These are phyloP conservation scores for Capreolus pygargus DNA, from an alignment of 2,113 vertebrate species.

Conservation along the genomic window DNA sequence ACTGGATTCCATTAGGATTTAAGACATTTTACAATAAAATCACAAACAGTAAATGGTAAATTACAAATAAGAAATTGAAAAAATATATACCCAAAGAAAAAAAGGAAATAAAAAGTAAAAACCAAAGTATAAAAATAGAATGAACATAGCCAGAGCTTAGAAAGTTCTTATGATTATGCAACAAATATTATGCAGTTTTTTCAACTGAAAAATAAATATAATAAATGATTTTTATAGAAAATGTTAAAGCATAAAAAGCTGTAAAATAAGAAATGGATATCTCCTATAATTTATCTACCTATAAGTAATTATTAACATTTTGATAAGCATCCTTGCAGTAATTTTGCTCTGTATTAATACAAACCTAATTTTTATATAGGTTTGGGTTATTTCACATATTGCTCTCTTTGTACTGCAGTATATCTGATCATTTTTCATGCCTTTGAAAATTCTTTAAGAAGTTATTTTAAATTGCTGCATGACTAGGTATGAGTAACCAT, in stretches of 20 bases:
- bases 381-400: neutral
- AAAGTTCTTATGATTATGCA: neutral
- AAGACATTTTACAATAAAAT: neutral
- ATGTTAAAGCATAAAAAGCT: neutral
- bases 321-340: neutral
- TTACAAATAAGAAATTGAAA: neutral
- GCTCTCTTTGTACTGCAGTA: neutral
- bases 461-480: neutral
- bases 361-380: neutral
- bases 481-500: neutral
- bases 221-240: neutral
- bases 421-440: neutral
- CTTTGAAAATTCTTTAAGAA: neutral
- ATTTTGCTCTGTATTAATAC: neutral
- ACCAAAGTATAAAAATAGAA: neutral
- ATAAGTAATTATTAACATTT: neutral
- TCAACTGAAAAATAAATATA: neutral
- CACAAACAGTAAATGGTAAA: neutral
- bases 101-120: neutral
- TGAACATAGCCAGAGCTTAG: neutral
- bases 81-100: neutral
- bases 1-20: neutral
- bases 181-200: neutral
- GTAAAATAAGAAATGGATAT: neutral
- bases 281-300: neutral